Conservation (phyloP, 2,113 vertebrate genomes). For the Ceyx cyanopectus region DNA sequence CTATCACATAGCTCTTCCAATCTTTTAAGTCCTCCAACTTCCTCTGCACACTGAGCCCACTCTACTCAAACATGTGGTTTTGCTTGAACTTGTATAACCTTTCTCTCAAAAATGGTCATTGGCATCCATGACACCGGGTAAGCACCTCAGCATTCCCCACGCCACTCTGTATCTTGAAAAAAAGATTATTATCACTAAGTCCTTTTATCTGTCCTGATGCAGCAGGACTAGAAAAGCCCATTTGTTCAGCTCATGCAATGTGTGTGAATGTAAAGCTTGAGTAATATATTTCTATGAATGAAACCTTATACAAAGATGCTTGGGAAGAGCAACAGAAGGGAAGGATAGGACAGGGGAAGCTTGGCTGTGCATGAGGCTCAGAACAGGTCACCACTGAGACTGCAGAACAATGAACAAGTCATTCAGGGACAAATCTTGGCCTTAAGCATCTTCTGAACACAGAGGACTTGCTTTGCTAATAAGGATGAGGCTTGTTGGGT, state of each 20-base stretch:
- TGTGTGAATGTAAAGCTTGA: fast-evolving
- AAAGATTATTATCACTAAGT: neutral
- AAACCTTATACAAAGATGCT: neutral
- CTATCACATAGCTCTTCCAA: neutral
- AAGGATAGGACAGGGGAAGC: neutral
- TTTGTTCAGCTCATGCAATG: neutral
- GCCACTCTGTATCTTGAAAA: neutral
- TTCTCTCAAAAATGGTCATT: neutral
- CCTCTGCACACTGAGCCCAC: neutral
- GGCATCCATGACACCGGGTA: neutral
- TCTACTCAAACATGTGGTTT: neutral
- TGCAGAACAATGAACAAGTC: neutral
- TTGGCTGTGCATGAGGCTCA: neutral
- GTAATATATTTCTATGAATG: neutral
- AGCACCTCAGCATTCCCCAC: neutral
- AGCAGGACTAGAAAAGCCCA: neutral
- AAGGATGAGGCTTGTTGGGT: neutral
- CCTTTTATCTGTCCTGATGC: neutral
- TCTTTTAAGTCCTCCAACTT: neutral
- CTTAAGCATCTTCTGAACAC: neutral
- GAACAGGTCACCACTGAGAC: neutral
- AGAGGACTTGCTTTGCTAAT: neutral
- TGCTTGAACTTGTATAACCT: neutral
- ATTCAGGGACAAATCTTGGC: neutral
- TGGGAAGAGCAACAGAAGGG: neutral